Base-by-base conservation (phyloP, 2,797 vertebrate genomes). In the Cercopithecus petaurista region DNA sequence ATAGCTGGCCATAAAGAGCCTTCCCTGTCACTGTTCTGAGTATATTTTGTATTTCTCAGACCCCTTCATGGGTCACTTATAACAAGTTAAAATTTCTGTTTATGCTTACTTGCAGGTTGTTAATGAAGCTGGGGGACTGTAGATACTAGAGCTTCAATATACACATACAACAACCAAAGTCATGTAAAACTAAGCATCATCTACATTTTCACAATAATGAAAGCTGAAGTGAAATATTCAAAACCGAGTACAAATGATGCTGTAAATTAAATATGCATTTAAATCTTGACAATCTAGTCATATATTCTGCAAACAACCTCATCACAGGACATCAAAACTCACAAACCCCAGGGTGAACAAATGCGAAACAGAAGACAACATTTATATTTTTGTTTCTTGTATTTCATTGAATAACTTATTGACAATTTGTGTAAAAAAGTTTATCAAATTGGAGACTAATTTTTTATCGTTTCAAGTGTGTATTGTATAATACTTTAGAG, bases 251-350 rank as follows among this genome's bases (percentile, higher is more conserved):
- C 7, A 85, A 72, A 90, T 15, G 0, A 93, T 43, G 11, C 1
- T 76, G 22, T 26, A 94, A 93, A 92, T 80, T 61, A 95, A 96
- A 98, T 30, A 24, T 46, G 10, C 30, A 86, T 70, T 93, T 84
- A 87, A 19, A 55, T 93, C 76, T 90, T 83, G 5, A 39, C 24
- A 92, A 59, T 13, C 30, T 91, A 59, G 2, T 79, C 52, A 46
- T 70, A 41, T 85, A 89, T 0, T 8, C 64, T 87, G 14, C 73
- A 91, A 96, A 94, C 3, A 61, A 55, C 5, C 50, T 94, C 79
- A 81, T 79, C 89, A 95, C 1, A 70, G 6, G 1, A 39, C 0
- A 24, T 90, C 59, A 90, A 90, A 75, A 26, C 6, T 95, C 76
- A 92, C 14, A 90, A 94, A 33, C 52, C 30, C 7, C 15, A 46